Base-by-base conservation (phyloP, 2,797 vertebrate genomes). In the Macrochelys suwanniensis region DNA sequence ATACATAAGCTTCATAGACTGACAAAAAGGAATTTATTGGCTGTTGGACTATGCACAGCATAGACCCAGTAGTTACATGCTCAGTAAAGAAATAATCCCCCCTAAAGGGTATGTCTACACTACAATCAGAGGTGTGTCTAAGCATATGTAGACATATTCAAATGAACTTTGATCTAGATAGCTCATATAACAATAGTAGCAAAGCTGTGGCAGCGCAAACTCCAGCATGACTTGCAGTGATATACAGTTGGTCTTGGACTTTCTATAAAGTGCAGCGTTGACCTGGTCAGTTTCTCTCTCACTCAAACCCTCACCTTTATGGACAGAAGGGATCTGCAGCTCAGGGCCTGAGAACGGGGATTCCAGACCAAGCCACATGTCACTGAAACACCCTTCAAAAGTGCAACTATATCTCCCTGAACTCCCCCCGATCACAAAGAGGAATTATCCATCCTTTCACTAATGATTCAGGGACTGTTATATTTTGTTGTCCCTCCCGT, bases 1-100 rank as follows among this genome's bases (percentile, higher is more conserved):
- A 81, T 79, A 93, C 91, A 47, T 42, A 83, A 96, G 82, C 59
- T 94, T 92, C 96, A 90, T 5, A 92, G 93, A 90, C 82, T 95
- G 95, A 76, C 92, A 95, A 92, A 92, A 84, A 96, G 51, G 94
- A 92, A 33, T 65, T 65, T 15, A n/a, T 65, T 33, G 15, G 15
- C 61, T 65, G 31, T n/a, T n/a, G 61, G 4, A n/a, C 33, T 65
- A 65, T 65, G 33, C 61, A n/a, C 4, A n/a, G 16, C 33, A 65
- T 65, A 33, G 33, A 19, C 33, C 15, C 15, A 28, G 4, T 65
- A 65, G 33, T n/a, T 33, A 65, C 16, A 65, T 33, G 16, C 31
- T 33, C 33, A 65, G 61, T 65, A n/a, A 74, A 74, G 11, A 26
- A 45, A 42, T 45, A 45, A 74, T 74, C 23, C 23, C 23, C n/a